These are phyloP conservation scores for Catharus minimus DNA, from an alignment of 2,113 vertebrate species.

Conservation along the genomic window DNA sequence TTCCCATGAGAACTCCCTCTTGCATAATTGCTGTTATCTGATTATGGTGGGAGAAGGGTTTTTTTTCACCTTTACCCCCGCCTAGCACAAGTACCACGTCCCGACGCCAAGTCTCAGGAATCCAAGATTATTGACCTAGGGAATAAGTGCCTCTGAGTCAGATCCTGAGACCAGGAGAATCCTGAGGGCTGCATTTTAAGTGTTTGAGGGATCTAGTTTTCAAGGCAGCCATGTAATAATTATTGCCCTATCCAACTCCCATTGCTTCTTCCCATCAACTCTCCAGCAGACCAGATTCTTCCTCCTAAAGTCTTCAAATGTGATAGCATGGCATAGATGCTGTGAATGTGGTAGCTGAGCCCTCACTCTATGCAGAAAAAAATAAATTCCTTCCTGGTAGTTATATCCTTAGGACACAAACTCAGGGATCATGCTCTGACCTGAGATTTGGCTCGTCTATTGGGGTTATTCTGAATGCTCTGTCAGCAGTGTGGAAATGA, in stretches of 20 bases:
- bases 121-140: background rate
- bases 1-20: constrained; percentile 11
- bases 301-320: background rate
- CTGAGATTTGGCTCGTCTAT: background rate
- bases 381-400: background rate
- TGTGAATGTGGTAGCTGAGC: background rate
- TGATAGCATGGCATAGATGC: background rate
- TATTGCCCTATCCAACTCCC: background rate
- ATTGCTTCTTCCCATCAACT: background rate
- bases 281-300: background rate
- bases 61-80: background rate
- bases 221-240: background rate
- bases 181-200: background rate
- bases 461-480: background rate
- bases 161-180: background rate
- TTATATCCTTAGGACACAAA: background rate
- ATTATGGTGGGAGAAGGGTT: background rate
- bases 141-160: background rate
- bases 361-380: background rate
- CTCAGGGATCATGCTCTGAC: background rate
- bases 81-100: background rate
- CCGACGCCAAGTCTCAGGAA: background rate
- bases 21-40: constrained; percentile 12
- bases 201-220: background rate
- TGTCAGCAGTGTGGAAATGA: background rate